phyloP scores from a whole-genome alignment of 2,888 invertebrate genomes.

The Orthosia cruda region DNA sequence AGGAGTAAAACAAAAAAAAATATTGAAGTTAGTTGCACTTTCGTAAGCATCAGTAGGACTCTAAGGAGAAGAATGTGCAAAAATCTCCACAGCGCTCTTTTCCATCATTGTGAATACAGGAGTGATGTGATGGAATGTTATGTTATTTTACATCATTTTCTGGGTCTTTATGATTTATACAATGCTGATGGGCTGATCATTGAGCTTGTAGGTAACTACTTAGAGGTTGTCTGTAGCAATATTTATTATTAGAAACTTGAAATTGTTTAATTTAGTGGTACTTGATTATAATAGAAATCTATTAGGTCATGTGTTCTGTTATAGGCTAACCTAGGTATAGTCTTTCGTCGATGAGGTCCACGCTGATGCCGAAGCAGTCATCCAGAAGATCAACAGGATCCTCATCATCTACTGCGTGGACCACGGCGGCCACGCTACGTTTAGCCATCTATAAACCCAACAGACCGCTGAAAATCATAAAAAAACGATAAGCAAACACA shows the following conservation, averaged over 20 bases:
- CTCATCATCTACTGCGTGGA: constrained; percentile 78
- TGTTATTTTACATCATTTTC: too few relatives aligned
- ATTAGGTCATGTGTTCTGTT: background rate
- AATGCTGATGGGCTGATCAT: background rate
- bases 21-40: too few relatives aligned
- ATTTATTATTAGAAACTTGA: background rate
- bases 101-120: too few relatives aligned
- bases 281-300: too few relatives aligned
- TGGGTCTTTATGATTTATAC: too few relatives aligned
- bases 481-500: background rate
- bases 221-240: background rate
- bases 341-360: constrained; percentile 86
- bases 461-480: constrained; percentile 45
- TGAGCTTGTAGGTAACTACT: background rate
- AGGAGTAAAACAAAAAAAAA: too few relatives aligned
- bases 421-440: constrained; percentile 82
- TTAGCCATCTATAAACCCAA: constrained; percentile 80
- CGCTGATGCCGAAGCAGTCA: constrained; percentile 82
- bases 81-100: too few relatives aligned
- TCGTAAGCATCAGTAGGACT: too few relatives aligned
- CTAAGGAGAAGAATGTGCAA: too few relatives aligned
- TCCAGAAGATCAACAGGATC: constrained; percentile 68
- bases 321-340: constrained; percentile 82
- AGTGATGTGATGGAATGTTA: too few relatives aligned
- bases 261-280: background rate